Percentiles rank a stretch among this genome's conserved stretches.
These are phyloP conservation scores for Gallinago solitaria DNA, from an alignment of 2,797 vertebrate species.

Conservation along the genomic window DNA sequence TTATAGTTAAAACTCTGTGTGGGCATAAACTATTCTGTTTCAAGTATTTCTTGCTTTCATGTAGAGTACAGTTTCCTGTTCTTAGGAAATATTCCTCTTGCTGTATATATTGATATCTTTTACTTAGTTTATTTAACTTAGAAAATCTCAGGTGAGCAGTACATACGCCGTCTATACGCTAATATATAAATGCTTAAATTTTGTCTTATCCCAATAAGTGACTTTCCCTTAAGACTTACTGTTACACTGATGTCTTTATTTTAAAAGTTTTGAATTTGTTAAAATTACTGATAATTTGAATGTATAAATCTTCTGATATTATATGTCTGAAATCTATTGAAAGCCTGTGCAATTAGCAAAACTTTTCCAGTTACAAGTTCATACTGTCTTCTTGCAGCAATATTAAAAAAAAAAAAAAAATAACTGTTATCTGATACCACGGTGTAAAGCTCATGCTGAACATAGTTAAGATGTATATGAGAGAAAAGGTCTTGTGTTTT, in stretches of 20 bases:
- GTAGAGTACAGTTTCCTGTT: not conserved
- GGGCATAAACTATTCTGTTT: not conserved
- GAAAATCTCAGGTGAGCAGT: not conserved
- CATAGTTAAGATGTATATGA: not conserved
- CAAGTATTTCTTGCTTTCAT: not conserved
- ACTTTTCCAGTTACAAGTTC: not conserved
- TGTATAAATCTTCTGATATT: not conserved
- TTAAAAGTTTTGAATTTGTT: not conserved
- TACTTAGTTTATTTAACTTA: not conserved
- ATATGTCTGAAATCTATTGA: not conserved
- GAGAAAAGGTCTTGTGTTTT: not conserved
- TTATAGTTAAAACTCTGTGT: not conserved
- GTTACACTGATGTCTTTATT: not conserved
- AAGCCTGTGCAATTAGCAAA: not conserved
- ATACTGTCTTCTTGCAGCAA: not conserved
- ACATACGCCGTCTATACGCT: not conserved
- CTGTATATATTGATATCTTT: not conserved
- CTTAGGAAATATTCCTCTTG: not conserved
- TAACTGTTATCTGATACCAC: fast-evolving
- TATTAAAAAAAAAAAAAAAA: not conserved
- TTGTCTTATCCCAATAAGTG: not conserved
- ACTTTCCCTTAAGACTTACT: not conserved
- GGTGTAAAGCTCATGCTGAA: not conserved
- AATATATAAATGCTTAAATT: not conserved
- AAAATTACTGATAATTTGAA: not conserved